Conservation (phyloP, 2,113 vertebrate species). For the Pseudorasbora parva region DNA sequence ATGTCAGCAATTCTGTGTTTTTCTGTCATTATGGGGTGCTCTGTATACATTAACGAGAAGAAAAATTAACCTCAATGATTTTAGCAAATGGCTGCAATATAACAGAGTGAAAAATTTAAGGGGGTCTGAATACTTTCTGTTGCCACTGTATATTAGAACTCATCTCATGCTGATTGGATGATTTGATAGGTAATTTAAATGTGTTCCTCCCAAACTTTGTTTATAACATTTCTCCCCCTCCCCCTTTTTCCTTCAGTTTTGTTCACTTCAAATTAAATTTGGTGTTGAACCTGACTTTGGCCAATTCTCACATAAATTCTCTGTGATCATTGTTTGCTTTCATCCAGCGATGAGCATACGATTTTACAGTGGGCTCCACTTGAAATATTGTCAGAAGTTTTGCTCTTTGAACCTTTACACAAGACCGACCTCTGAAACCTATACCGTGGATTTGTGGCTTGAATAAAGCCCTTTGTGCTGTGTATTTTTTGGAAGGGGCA, state of each 20-base stretch:
- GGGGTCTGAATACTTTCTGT: too few species aligned
- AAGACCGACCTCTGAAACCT: constrained; percentile 8
- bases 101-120: too few species aligned
- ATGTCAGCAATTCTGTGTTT: too few species aligned
- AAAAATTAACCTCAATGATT: too few species aligned
- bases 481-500: constrained; percentile 12
- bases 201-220: too few species aligned
- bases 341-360: not conserved
- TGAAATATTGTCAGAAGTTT: constrained; percentile 2
- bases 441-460: not conserved
- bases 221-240: too few species aligned
- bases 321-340: constrained; percentile 8
- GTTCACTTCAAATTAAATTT: not conserved
- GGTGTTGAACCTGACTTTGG: not conserved
- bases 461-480: constrained; percentile 17
- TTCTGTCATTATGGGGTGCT: too few species aligned
- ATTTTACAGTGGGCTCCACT: not conserved
- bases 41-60: too few species aligned
- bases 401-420: constrained; percentile 37
- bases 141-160: too few species aligned
- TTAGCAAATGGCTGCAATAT: too few species aligned
- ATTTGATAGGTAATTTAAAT: too few species aligned
- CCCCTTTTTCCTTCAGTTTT: constrained; percentile 2
- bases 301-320: constrained; percentile 4
- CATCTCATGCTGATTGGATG: too few species aligned